Evolutionary conservation across 2,113 vertebrate genomes (phyloP).

Genomic region (Clarias gariepinus): DNA sequence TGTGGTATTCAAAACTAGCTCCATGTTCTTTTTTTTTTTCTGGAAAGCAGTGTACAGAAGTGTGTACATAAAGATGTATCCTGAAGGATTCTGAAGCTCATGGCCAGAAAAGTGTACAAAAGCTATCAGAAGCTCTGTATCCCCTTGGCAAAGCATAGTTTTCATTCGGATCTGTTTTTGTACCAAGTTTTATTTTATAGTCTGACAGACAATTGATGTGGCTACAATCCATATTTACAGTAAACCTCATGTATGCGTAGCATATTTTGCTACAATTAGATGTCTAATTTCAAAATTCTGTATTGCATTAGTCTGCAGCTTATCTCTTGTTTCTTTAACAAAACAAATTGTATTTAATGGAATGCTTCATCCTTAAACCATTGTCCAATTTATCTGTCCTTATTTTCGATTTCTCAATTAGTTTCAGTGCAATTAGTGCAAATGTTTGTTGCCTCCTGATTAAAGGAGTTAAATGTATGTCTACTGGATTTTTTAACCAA

Average conservation of each 20-base stretch:
- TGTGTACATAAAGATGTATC: neutral
- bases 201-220: neutral
- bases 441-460: neutral
- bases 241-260: neutral
- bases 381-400: neutral
- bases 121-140: neutral
- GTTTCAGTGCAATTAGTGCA: neutral
- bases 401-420: neutral
- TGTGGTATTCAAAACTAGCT: neutral
- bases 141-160: neutral
- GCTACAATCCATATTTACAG: neutral
- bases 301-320: neutral
- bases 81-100: neutral
- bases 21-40: neutral
- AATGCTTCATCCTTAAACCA: neutral
- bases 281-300: neutral
- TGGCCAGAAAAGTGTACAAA: neutral
- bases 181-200: neutral
- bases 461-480: neutral
- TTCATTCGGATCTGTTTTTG: neutral
- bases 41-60: neutral
- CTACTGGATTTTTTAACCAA: neutral
- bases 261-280: neutral
- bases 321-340: neutral
- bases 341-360: neutral